These are phyloP conservation scores for Drosophila nigricruria DNA, from an alignment of 2,888 invertebrate genomes.

Conservation along the genomic window DNA sequence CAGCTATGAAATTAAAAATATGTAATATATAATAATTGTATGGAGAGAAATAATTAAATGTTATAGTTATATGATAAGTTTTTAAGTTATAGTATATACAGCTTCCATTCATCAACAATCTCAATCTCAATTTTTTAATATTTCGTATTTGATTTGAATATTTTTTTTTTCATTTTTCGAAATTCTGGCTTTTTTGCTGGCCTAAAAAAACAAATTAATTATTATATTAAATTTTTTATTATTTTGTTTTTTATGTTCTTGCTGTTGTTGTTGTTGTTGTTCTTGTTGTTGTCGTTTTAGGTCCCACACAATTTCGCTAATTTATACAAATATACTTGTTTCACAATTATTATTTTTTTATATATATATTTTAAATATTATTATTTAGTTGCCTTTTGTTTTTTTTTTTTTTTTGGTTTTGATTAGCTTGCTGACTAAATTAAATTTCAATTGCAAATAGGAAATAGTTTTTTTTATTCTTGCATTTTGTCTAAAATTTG, in stretches of 20 bases:
- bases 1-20: slow-evolving; percentile 68
- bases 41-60: slow-evolving; percentile 70
- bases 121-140: slow-evolving; percentile 56
- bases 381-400: slow-evolving; percentile 55
- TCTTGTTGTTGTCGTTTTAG: slow-evolving; percentile 59
- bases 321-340: slow-evolving; percentile 62
- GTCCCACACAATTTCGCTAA: slow-evolving; percentile 78
- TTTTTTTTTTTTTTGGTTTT: slow-evolving; percentile 61
- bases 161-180: slow-evolving; percentile 31
- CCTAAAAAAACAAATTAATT: slow-evolving; percentile 49
- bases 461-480: slow-evolving; percentile 48
- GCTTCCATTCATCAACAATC: slow-evolving; percentile 71
- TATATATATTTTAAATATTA: slow-evolving; percentile 48
- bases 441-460: slow-evolving; percentile 74
- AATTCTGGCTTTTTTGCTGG: slow-evolving; percentile 23
- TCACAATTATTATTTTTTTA: slow-evolving; percentile 46
- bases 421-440: slow-evolving; percentile 74
- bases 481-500: slow-evolving; percentile 55
- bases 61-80: slow-evolving; percentile 75
- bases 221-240: slow-evolving; percentile 2
- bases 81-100: slow-evolving; percentile 74
- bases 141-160: slow-evolving; percentile 44
- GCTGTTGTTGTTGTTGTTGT: slow-evolving; percentile 32
- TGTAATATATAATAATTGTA: slow-evolving; percentile 52
- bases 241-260: slow-evolving; percentile 26